A percentile compares a stretch with the other conserved stretches of the same genome.
These are phyloP conservation scores for Mus spretus DNA, from an alignment of 2,797 vertebrate genomes.

Conservation along the genomic window DNA sequence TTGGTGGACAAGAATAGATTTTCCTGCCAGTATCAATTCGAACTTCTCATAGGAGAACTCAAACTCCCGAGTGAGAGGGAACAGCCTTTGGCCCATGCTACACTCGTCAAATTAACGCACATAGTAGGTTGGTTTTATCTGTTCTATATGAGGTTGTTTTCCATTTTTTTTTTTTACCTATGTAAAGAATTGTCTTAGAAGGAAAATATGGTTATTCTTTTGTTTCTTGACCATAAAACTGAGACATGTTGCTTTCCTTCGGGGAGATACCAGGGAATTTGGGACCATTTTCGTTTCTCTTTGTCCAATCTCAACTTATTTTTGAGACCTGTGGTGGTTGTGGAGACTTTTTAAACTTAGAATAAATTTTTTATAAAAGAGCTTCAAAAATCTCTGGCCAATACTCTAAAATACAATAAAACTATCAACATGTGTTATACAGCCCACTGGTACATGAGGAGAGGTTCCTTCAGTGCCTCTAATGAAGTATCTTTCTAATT, in stretches of 20 bases:
- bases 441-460: not conserved
- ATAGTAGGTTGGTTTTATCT: not conserved
- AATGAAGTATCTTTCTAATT: not conserved
- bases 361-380: not conserved
- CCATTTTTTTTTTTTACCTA: not conserved
- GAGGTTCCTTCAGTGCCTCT: not conserved
- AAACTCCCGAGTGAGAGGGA: not conserved
- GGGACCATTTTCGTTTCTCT: not conserved
- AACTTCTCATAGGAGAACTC: not conserved
- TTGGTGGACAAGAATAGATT: not conserved
- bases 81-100: not conserved
- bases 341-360: not conserved
- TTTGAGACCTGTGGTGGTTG: constrained; percentile 7
- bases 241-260: not conserved
- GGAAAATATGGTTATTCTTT: not conserved
- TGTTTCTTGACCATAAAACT: constrained; percentile 54
- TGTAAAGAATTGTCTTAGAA: not conserved
- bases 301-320: not conserved
- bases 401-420: not conserved
- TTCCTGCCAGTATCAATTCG: not conserved
- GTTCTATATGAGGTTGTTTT: not conserved
- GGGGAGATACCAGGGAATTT: not conserved
- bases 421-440: not conserved
- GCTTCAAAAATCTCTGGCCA: not conserved
- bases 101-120: not conserved